Percentiles rank a stretch among this genome's conserved stretches.
Evolutionary conservation across 2,113 vertebrate species (phyloP).

Genomic region (Syngnathus scovelli): DNA sequence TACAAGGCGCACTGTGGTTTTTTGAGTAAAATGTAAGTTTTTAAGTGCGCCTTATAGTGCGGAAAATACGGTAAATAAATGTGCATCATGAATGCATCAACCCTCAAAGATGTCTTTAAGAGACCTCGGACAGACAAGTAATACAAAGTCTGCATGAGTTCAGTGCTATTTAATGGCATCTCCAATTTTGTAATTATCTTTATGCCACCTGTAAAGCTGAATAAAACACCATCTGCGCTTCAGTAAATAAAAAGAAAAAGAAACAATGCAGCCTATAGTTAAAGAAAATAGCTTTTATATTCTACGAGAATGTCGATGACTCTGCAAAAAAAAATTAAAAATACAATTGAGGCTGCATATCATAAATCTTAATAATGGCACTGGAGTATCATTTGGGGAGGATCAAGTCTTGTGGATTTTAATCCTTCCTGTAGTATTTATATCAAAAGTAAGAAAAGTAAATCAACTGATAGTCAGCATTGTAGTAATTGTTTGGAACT

Average conservation of each 20-base stretch:
- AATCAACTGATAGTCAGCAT: neutral
- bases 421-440: neutral
- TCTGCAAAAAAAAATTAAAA: conserved; percentile 12
- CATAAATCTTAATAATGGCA: conserved; percentile 4
- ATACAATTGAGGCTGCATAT: conserved; percentile 2
- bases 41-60: too few relatives aligned
- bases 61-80: too few relatives aligned
- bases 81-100: conserved; percentile 21
- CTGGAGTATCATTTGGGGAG: conserved; percentile 7
- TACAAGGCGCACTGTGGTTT: too few relatives aligned
- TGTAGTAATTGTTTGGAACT: neutral
- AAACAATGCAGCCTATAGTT: conserved; percentile 17
- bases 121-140: conserved; percentile 16
- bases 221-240: conserved; percentile 62
- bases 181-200: conserved; percentile 45
- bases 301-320: conserved; percentile 26
- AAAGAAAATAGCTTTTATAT: conserved; percentile 33
- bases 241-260: conserved; percentile 35
- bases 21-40: too few relatives aligned
- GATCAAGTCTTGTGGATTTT: neutral
- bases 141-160: conserved; percentile 31
- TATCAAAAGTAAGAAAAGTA: neutral
- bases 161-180: conserved; percentile 28
- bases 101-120: conserved; percentile 32
- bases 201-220: conserved; percentile 39